These are phyloP conservation scores for Loripinus fragilis DNA, from an alignment of 2,888 invertebrate species.

Conservation along the genomic window DNA sequence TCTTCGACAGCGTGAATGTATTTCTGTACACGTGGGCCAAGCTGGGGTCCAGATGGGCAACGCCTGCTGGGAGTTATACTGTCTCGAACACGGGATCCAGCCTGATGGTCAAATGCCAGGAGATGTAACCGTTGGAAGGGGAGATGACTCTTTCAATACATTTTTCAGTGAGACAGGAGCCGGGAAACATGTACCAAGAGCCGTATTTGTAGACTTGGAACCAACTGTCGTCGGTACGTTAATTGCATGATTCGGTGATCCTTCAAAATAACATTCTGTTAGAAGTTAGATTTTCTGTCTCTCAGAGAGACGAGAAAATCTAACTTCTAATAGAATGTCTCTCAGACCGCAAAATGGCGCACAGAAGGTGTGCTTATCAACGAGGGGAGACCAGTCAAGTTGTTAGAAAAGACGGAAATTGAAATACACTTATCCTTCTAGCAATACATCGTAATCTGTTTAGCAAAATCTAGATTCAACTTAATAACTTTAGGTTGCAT, in stretches of 20 bases:
- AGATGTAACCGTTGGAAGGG: constrained; percentile 89
- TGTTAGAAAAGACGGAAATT: too few relatives aligned
- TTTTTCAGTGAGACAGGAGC: constrained; percentile 92
- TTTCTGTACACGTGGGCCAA: constrained; percentile 85
- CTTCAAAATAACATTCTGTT: background rate
- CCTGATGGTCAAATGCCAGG: constrained; percentile 87
- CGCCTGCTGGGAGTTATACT: constrained; percentile 86
- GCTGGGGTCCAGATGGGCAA: constrained; percentile 85
- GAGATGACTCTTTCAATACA: constrained; percentile 95
- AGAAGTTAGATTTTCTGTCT: background rate
- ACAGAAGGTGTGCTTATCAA: background rate
- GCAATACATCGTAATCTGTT: too few relatives aligned
- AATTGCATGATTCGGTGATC: background rate
- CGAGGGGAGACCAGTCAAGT: background rate
- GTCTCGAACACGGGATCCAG: constrained; percentile 85
- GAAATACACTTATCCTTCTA: too few relatives aligned
- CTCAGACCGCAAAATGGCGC: too few relatives aligned
- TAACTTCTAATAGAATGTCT: background rate
- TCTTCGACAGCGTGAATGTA: constrained; percentile 83
- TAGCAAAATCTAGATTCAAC: too few relatives aligned
- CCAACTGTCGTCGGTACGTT: constrained; percentile 94
- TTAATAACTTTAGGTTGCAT: too few relatives aligned
- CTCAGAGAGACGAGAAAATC: background rate
- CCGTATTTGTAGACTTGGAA: constrained; percentile 92
- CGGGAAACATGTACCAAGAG: constrained; percentile 89